Evolutionary conservation across 2,888 invertebrate species (phyloP), one percentile per base, ranked within the genome.

Genomic region (Xanthorhoe spadicearia): DNA sequence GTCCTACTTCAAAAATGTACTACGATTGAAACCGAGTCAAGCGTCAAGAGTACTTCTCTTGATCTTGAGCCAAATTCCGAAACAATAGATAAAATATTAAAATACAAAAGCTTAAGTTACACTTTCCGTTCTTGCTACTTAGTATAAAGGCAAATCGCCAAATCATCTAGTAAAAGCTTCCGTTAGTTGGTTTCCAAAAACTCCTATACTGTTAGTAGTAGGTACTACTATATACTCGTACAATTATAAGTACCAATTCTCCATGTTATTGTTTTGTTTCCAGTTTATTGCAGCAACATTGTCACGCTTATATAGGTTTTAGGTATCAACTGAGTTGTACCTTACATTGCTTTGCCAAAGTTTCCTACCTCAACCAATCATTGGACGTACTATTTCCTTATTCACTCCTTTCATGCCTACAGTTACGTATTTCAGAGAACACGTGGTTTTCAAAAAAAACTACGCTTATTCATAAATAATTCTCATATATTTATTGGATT

Each of bases 151-250:
- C 61, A 58, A 43, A 8, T 1, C 32, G 61, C 66, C 66, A 67
- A 60, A 38, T 59, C 57, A 43, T 58, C 35, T 50, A 23, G 54
- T 62, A 51, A 67, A 58, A 66, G 66, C 58, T 58, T 46, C 17
- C 46, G 32, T 54, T 67, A 55, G 55, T 43, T 2, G 13, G 13
- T 43, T 13, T 43, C 38, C 38, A 43, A 43, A 43, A 5, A 43
- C 38, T 43, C 32, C 10, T 9, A 38, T 10, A 43, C 38, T 43
- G 13, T 13, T 38, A 3, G 3, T 32, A 43, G 38, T 13, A 43
- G 10, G 35, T 38, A 10, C 23, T 43, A 43, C 13, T 38, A 38
- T 38, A 13, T 38, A 23, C 23, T n/a, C 23, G 23, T 23, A 23
- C 23, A 23, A 23, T 23, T 10, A 10, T 38, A n/a, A n/a, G n/a